Evolutionary conservation across 2,888 invertebrate species (phyloP).

Genomic region (Syrista parreyssii): DNA sequence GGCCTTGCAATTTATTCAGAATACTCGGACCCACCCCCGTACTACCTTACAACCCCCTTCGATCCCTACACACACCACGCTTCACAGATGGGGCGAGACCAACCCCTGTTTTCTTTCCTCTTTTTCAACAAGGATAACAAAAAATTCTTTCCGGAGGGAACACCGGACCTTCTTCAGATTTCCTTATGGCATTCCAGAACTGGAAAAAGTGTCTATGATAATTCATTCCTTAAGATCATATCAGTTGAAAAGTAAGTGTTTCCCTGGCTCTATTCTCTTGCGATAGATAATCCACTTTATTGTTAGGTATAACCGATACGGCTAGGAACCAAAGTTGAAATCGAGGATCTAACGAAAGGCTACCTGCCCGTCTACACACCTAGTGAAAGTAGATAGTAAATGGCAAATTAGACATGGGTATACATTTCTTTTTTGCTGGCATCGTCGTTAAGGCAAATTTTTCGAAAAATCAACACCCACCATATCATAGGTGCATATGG

Average conservation of each 20-base stretch:
- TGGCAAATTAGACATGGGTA: background rate
- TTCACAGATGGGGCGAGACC: slow-evolving; percentile 21
- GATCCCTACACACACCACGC: slow-evolving; percentile 18
- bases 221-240: slow-evolving; percentile 21
- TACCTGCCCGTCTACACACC: background rate
- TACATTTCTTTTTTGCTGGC: background rate
- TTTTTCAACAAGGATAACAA: background rate
- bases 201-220: slow-evolving; percentile 14
- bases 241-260: background rate
- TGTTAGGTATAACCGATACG: background rate
- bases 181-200: slow-evolving; percentile 23
- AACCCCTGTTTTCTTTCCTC: background rate
- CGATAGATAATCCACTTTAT: background rate
- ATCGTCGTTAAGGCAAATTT: background rate
- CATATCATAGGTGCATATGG: background rate
- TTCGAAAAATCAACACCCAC: background rate
- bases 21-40: slow-evolving; percentile 20
- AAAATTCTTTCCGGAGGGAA: background rate
- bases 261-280: background rate
- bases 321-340: background rate
- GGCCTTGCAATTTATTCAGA: slow-evolving; percentile 23
- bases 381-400: background rate
- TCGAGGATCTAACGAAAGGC: background rate
- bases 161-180: slow-evolving; percentile 8
- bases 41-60: slow-evolving; percentile 22